Conservation (phyloP, 1,140 invertebrate genomes). For the Nixonia krombeini region DNA sequence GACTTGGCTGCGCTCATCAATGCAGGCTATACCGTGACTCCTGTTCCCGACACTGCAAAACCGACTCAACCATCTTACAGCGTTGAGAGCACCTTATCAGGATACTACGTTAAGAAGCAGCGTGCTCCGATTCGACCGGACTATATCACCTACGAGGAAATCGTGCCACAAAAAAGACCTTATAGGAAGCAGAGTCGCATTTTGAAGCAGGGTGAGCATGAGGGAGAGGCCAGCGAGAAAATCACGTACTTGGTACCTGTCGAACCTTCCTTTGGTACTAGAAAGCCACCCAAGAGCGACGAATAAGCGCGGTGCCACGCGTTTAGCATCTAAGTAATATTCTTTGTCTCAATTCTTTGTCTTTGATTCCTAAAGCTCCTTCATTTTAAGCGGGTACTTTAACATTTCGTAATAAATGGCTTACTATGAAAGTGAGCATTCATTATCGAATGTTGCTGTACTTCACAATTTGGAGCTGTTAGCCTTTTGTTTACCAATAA, state of each 20-base stretch:
- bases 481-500: constrained; percentile 41
- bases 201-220: constrained; percentile 56
- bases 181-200: constrained; percentile 58
- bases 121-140: constrained; percentile 56
- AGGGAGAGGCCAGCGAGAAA: constrained; percentile 58
- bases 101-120: constrained; percentile 64
- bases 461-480: constrained; percentile 33
- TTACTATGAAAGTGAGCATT: constrained; percentile 2
- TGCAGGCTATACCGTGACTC: constrained; percentile 65
- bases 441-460: constrained; percentile 7
- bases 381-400: constrained; percentile 12
- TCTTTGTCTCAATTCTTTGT: too few species aligned
- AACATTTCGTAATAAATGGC: background rate
- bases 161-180: constrained; percentile 52
- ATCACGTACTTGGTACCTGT: constrained; percentile 66
- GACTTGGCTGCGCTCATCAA: constrained; percentile 64
- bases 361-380: constrained; percentile 45
- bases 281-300: constrained; percentile 47
- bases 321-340: constrained; percentile 37
- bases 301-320: constrained; percentile 22
- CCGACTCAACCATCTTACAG: constrained; percentile 47
- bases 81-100: constrained; percentile 47
- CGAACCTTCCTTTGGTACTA: constrained; percentile 58
- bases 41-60: constrained; percentile 54
- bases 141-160: constrained; percentile 57